Evolutionary conservation across 2,888 invertebrate genomes (phyloP).

Genomic region (Standfussiana lucernea): DNA sequence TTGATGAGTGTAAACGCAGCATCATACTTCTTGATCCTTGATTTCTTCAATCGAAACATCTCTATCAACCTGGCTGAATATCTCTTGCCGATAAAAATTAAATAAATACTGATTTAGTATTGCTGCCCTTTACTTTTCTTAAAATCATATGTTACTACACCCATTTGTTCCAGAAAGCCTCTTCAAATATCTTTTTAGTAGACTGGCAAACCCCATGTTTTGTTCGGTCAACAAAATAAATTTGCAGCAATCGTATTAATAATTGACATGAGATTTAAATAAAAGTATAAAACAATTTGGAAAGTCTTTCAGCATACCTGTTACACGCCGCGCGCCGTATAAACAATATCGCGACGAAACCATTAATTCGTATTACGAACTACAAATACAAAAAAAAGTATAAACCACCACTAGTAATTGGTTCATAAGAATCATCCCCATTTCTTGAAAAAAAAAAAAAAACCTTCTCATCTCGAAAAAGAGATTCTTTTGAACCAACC

Average conservation of each 20-base stretch:
- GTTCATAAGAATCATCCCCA: neutral
- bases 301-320: neutral
- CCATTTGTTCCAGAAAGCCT: neutral
- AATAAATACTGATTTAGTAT: constrained; percentile 46
- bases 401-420: neutral
- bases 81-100: constrained; percentile 43
- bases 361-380: neutral
- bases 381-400: neutral
- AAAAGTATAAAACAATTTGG: neutral
- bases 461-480: neutral
- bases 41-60: constrained; percentile 41
- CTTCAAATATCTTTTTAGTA: neutral
- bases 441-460: neutral
- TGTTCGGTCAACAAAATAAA: neutral
- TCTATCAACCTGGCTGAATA: constrained; percentile 55
- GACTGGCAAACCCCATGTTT: neutral
- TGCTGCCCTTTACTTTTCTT: constrained; percentile 43
- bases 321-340: neutral
- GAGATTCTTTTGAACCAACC: neutral
- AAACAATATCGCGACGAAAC: neutral
- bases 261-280: neutral
- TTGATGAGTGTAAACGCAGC: constrained; percentile 34
- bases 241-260: neutral
- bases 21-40: constrained; percentile 33
- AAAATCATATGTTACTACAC: neutral